Percentiles rank a stretch among this genome's conserved stretches.
Conservation (phyloP, 2,888 invertebrate species). For the Caenorhabditis uteleia region DNA sequence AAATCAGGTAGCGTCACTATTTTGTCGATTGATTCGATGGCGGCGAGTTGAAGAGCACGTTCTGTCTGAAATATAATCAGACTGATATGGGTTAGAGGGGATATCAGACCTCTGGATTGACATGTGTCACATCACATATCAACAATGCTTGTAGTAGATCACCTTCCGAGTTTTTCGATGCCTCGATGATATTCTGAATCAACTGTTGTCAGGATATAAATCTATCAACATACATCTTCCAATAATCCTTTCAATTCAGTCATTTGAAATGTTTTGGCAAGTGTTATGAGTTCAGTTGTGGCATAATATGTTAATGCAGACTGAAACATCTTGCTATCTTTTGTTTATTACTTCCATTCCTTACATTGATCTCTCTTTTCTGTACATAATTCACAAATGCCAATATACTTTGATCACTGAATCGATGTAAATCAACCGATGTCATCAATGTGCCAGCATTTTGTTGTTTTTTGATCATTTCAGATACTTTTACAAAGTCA, state of each 20-base stretch:
- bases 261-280: constrained; percentile 37
- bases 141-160: constrained; percentile 34
- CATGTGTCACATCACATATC: constrained; percentile 27
- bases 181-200: constrained; percentile 24
- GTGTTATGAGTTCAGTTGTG: constrained; percentile 25
- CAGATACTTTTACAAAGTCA: constrained; percentile 25
- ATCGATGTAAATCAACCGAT: constrained; percentile 26
- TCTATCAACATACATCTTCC: constrained; percentile 18
- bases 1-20: constrained; percentile 31
- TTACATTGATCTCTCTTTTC: constrained; percentile 19
- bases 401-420: constrained; percentile 35
- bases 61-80: constrained; percentile 13
- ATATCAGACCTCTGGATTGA: constrained; percentile 14
- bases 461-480: constrained; percentile 30
- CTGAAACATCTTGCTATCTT: background rate
- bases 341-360: background rate
- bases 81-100: too few relatives aligned
- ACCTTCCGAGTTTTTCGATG: constrained; percentile 22
- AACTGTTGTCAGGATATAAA: background rate
- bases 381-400: constrained; percentile 33
- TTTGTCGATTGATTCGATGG: constrained; percentile 25
- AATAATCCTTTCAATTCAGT: constrained; percentile 20
- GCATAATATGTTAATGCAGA: constrained; percentile 30
- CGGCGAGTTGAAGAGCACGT: constrained; percentile 16
- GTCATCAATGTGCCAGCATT: constrained; percentile 25